Evolutionary conservation across 2,888 invertebrate genomes (phyloP).

Genomic region (Epistrophe grossulariae): DNA sequence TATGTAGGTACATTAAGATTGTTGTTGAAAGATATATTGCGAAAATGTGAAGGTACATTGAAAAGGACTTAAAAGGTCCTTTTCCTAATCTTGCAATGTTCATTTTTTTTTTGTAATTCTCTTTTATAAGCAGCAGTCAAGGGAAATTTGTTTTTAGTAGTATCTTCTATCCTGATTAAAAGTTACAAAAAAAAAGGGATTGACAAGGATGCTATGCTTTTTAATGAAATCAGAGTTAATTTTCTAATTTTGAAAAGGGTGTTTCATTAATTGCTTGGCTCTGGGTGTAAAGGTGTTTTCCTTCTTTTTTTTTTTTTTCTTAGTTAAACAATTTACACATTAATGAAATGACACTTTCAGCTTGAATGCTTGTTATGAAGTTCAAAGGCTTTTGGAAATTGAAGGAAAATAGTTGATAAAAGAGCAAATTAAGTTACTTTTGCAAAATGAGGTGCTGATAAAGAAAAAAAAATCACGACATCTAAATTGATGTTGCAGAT

Average conservation of each 20-base stretch:
- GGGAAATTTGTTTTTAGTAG: slow-evolving; percentile 40
- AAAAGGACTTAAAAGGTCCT: slow-evolving; percentile 16
- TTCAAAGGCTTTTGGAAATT: slow-evolving; percentile 3
- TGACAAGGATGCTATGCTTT: slow-evolving; percentile 45
- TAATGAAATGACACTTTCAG: slow-evolving; percentile 25
- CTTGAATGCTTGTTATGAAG: neutral
- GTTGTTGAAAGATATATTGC: slow-evolving; percentile 6
- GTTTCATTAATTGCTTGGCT: slow-evolving; percentile 25
- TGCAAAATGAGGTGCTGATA: neutral
- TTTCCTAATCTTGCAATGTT: slow-evolving; percentile 12
- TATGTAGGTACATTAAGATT: neutral
- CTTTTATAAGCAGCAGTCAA: neutral
- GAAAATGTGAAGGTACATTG: slow-evolving; percentile 24
- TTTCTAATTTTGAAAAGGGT: slow-evolving; percentile 38
- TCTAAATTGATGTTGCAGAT: no score
- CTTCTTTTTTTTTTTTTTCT: neutral
- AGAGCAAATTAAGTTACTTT: neutral
- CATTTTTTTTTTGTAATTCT: neutral
- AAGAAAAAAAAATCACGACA: no score
- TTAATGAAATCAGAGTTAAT: slow-evolving; percentile 44
- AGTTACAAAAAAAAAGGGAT: slow-evolving; percentile 18
- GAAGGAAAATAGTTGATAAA: slow-evolving; percentile 5
- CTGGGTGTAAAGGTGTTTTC: slow-evolving; percentile 5
- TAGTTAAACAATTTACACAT: slow-evolving; percentile 26
- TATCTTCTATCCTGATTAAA: slow-evolving; percentile 30